Conservation (phyloP, 2,113 vertebrate genomes). For the Archilochus colubris region DNA sequence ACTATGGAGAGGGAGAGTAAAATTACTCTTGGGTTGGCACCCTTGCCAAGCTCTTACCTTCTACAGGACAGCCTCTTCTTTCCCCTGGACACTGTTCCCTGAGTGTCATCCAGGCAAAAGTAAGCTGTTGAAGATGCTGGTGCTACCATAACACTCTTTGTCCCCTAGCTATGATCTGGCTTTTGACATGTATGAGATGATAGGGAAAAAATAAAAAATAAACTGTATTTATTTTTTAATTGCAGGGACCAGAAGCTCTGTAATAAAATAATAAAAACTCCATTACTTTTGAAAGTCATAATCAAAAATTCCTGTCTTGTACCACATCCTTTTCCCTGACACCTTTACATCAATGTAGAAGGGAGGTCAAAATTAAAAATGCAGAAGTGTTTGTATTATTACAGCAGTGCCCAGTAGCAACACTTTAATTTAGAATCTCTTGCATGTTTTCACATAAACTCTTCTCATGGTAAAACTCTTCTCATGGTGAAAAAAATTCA, state of each 20-base stretch:
- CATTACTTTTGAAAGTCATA: background rate
- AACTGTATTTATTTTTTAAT: background rate
- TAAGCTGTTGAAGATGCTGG: background rate
- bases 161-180: background rate
- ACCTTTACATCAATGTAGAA: background rate
- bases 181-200: background rate
- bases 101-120: background rate
- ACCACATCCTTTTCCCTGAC: background rate
- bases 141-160: background rate
- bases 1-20: background rate
- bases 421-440: background rate
- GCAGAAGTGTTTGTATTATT: background rate
- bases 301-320: background rate
- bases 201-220: background rate
- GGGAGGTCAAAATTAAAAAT: background rate
- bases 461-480: background rate
- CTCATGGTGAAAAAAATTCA: slow-evolving; percentile 1
- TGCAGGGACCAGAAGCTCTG: background rate
- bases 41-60: background rate
- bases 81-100: background rate
- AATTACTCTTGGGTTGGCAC: background rate
- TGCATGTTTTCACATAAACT: background rate
- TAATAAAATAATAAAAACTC: background rate
- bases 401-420: background rate
- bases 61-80: background rate